Percentiles rank a stretch among this genome's conserved stretches.
Conservation (phyloP, 2,797 vertebrate genomes). For the Notamacropus eugenii region DNA sequence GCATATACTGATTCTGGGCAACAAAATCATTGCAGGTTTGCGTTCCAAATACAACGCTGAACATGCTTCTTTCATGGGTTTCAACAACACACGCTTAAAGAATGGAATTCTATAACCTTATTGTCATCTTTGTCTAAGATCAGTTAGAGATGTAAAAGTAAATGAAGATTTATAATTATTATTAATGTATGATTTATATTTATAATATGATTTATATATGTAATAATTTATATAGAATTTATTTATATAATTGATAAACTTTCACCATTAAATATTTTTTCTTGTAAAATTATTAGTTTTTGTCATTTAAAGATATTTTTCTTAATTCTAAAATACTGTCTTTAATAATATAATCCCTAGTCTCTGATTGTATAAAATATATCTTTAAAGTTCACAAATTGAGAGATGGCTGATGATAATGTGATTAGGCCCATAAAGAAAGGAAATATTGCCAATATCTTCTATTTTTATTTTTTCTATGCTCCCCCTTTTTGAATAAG, state of each 20-base stretch:
- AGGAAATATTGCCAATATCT: background rate
- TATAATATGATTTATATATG: too few species aligned
- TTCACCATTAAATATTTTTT: background rate
- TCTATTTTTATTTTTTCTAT: background rate
- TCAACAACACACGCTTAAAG: too few species aligned
- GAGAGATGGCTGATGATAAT: background rate
- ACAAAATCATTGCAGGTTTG: too few species aligned
- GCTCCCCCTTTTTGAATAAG: background rate
- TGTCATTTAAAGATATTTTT: background rate
- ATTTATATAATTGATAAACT: background rate
- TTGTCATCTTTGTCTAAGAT: conserved; percentile 1
- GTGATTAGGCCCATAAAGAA: background rate
- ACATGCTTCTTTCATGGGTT: too few species aligned
- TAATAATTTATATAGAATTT: too few species aligned
- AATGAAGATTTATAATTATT: conserved; percentile 15
- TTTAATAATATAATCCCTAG: background rate
- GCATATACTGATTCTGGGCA: too few species aligned
- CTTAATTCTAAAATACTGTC: background rate
- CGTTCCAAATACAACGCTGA: too few species aligned
- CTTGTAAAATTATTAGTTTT: background rate
- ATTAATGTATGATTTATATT: background rate
- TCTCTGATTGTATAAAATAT: background rate
- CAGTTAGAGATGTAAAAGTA: background rate
- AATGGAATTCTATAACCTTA: background rate
- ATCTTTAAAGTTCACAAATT: background rate